Conservation (phyloP, 2,113 vertebrate species). For the Oncorhynchus tshawytscha region DNA sequence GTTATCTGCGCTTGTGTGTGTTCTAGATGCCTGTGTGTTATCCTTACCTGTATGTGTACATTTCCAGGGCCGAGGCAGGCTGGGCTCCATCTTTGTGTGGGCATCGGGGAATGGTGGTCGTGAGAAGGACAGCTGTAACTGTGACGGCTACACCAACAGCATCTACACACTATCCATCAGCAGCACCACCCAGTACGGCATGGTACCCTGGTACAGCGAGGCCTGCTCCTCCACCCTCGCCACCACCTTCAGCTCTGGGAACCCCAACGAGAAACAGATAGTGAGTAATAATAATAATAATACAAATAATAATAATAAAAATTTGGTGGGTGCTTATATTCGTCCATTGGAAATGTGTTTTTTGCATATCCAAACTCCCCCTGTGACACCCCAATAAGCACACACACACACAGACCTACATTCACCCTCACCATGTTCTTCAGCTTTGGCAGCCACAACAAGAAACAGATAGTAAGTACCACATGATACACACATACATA, state of each 20-base stretch:
- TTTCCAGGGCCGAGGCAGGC: constrained; percentile 84
- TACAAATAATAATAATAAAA: too few species aligned
- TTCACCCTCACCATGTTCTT: constrained; percentile 96
- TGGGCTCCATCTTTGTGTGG: constrained; percentile 98
- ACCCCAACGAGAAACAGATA: constrained; percentile 94
- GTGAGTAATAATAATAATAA: constrained; percentile 6
- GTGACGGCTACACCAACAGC: constrained; percentile 99
- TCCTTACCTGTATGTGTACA: constrained; percentile 1
- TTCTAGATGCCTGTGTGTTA: background rate
- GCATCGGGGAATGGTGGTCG: constrained; percentile 95
- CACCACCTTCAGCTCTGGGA: constrained; percentile 96
- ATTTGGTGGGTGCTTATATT: too few species aligned
- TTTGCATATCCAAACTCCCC: too few species aligned
- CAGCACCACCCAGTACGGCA: constrained; percentile 92
- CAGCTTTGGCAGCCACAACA: constrained; percentile 94
- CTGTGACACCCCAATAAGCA: background rate
- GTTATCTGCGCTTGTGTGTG: background rate
- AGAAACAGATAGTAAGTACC: constrained; percentile 85
- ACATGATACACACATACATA: constrained; percentile 37
- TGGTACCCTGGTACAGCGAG: constrained; percentile 98
- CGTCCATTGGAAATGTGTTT: constrained; percentile 28
- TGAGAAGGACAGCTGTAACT: constrained; percentile 97
- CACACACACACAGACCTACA: constrained; percentile 35
- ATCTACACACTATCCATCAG: constrained; percentile 99
- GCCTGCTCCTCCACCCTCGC: constrained; percentile 97